These are phyloP conservation scores for Scaptomyza tumidula DNA, from an alignment of 2,888 invertebrate species.

Conservation along the genomic window DNA sequence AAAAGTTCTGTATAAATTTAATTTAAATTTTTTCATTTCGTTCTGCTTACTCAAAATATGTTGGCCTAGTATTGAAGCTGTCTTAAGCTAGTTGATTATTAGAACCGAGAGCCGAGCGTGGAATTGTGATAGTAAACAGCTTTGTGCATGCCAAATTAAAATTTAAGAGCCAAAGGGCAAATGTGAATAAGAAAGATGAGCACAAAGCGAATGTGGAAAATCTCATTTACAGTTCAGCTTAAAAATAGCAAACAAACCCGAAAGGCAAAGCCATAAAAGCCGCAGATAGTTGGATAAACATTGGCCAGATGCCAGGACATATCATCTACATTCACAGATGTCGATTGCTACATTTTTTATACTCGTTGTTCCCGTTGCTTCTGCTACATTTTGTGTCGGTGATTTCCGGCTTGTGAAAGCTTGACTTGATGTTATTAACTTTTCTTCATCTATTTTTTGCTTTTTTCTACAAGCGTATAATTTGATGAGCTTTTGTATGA, in stretches of 20 bases:
- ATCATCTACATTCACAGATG: slow-evolving; percentile 34
- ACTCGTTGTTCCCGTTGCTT: neutral
- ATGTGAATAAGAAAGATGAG: slow-evolving; percentile 42
- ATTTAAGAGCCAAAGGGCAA: slow-evolving; percentile 52
- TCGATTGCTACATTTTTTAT: slow-evolving; percentile 18
- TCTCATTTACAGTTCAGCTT: slow-evolving; percentile 67
- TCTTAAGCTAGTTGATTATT: slow-evolving; percentile 45
- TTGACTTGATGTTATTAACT: slow-evolving; percentile 66
- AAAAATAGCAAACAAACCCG: slow-evolving; percentile 53
- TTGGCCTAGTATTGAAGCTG: slow-evolving; percentile 7
- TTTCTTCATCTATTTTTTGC: slow-evolving; percentile 17
- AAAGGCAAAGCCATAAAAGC: slow-evolving; percentile 36
- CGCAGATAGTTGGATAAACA: slow-evolving; percentile 64
- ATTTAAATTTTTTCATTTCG: neutral
- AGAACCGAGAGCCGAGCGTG: slow-evolving; percentile 1
- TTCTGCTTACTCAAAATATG: slow-evolving; percentile 4
- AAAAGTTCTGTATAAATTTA: slow-evolving; percentile 14
- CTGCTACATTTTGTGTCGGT: slow-evolving; percentile 16
- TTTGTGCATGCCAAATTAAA: slow-evolving; percentile 50
- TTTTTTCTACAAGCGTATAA: slow-evolving; percentile 14
- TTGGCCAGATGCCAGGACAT: slow-evolving; percentile 56
- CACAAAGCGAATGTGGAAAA: slow-evolving; percentile 56
- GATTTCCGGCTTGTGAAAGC: slow-evolving; percentile 52
- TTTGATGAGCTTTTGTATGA: slow-evolving; percentile 55
- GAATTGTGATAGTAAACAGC: slow-evolving; percentile 12